Percentiles rank a stretch among this genome's conserved stretches.
phyloP scores from a whole-genome alignment of 2,888 invertebrate species.

The Copidosoma aretas region DNA sequence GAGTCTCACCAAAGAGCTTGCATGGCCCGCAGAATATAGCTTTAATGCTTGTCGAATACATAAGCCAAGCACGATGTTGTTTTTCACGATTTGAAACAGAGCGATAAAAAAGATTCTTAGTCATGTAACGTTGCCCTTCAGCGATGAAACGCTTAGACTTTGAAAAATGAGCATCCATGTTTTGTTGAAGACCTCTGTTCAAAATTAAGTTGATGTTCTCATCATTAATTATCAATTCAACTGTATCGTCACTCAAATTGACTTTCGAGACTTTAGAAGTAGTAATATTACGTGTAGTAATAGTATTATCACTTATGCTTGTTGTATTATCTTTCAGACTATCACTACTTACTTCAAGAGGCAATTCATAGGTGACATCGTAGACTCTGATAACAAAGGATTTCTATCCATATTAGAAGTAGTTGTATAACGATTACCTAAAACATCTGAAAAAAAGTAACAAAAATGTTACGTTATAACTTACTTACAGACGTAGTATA shows the following conservation, averaged over 20 bases:
- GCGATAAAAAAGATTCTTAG: slow-evolving; percentile 25
- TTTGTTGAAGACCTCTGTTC: slow-evolving; percentile 25
- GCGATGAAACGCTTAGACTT: slow-evolving; percentile 5
- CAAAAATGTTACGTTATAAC: too few relatives aligned
- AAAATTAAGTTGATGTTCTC: slow-evolving; percentile 7
- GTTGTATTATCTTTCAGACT: too few relatives aligned
- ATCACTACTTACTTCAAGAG: too few relatives aligned
- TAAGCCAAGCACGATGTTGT: slow-evolving; percentile 33
- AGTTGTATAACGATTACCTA: too few relatives aligned
- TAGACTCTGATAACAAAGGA: too few relatives aligned
- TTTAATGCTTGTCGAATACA: slow-evolving; percentile 36
- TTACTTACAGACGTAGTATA: too few relatives aligned
- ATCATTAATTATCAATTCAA: neutral
- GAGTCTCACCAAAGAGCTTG: slow-evolving; percentile 32
- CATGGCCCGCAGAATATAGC: slow-evolving; percentile 36
- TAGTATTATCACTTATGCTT: too few relatives aligned
- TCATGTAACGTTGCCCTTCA: slow-evolving; percentile 1
- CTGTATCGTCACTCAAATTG: slow-evolving; percentile 5
- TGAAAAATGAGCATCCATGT: slow-evolving; percentile 24
- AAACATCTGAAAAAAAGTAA: too few relatives aligned
- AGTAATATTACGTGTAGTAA: too few relatives aligned
- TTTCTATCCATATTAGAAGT: too few relatives aligned
- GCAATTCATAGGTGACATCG: too few relatives aligned
- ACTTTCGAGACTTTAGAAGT: too few relatives aligned
- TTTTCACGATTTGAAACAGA: slow-evolving; percentile 38